These are phyloP conservation scores for Dicranocentrus wangi DNA, from an alignment of 2,888 invertebrate genomes.

Conservation along the genomic window DNA sequence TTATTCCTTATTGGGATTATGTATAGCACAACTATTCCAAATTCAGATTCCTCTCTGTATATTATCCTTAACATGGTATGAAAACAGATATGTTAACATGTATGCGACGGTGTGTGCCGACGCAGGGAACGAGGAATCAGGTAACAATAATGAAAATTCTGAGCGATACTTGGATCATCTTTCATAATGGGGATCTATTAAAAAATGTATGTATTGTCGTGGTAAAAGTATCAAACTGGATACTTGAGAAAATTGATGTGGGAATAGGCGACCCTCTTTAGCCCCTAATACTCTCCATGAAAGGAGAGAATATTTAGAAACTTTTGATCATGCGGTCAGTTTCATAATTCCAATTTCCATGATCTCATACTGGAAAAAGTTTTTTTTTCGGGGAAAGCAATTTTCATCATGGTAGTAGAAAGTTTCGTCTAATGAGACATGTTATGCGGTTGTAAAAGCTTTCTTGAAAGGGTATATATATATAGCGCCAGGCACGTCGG, in stretches of 20 bases:
- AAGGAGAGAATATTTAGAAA: constrained; percentile 34
- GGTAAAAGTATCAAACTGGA: background rate
- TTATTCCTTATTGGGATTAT: background rate
- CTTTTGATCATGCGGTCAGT: constrained; percentile 57
- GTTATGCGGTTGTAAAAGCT: background rate
- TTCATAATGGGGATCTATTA: background rate
- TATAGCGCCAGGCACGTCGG: background rate
- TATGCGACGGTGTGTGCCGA: no score
- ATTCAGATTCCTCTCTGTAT: no score
- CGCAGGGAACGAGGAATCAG: no score
- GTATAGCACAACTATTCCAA: no score
- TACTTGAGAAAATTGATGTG: constrained; percentile 27
- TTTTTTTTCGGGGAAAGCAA: constrained; percentile 49
- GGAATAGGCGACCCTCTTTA: constrained; percentile 9
- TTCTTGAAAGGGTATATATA: background rate
- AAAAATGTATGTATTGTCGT: background rate
- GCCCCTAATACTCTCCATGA: constrained; percentile 22
- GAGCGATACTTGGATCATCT: no score
- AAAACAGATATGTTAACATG: no score
- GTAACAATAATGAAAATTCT: no score
- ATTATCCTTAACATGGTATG: no score
- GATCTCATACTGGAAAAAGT: constrained; percentile 27
- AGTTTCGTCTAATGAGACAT: constrained; percentile 29
- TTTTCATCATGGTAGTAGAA: constrained; percentile 36
- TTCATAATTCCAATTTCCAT: constrained; percentile 56